A percentile compares a stretch with the other conserved stretches of the same genome.
Evolutionary conservation across 1,140 invertebrate genomes (phyloP).

Genomic region (Asobara japonica): DNA sequence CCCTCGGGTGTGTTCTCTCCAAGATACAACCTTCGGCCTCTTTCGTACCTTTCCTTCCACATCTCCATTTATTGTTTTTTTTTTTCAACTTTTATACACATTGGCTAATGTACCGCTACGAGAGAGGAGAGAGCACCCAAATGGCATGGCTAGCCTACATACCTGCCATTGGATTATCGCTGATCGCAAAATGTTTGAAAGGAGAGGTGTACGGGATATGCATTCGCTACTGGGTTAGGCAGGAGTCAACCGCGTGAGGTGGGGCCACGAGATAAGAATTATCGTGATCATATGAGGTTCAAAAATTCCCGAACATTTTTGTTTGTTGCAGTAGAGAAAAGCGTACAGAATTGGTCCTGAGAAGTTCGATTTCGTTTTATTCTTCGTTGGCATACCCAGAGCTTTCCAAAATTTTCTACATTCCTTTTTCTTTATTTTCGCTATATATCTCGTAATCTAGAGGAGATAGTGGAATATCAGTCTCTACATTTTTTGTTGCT

Average conservation of each 20-base stretch:
- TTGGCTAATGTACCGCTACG: slow-evolving; percentile 11
- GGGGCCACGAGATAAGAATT: neutral
- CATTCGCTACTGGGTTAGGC: neutral
- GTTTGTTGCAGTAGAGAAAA: too few relatives aligned
- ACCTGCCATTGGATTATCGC: slow-evolving; percentile 21
- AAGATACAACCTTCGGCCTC: slow-evolving; percentile 49
- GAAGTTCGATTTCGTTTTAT: too few relatives aligned
- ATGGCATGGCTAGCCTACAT: slow-evolving; percentile 50
- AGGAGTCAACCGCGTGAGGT: neutral
- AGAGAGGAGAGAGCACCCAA: slow-evolving; percentile 39
- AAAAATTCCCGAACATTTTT: neutral
- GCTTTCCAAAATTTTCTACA: too few relatives aligned
- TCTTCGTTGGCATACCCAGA: too few relatives aligned
- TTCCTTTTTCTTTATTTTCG: too few relatives aligned
- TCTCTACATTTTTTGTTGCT: too few relatives aligned
- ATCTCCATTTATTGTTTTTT: slow-evolving; percentile 27
- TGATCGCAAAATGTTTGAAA: slow-evolving; percentile 3
- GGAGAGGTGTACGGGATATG: slow-evolving; percentile 3
- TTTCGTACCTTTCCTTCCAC: slow-evolving; percentile 27
- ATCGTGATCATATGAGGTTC: neutral
- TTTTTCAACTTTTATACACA: slow-evolving; percentile 22
- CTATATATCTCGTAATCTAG: too few relatives aligned
- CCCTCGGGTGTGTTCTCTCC: slow-evolving; percentile 49
- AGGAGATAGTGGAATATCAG: too few relatives aligned
- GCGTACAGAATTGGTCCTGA: too few relatives aligned